Percentiles rank a stretch among this genome's conserved stretches.
These are phyloP conservation scores for Poeciliopsis paucimaculata DNA, from an alignment of 2,797 vertebrate genomes.

Conservation along the genomic window DNA sequence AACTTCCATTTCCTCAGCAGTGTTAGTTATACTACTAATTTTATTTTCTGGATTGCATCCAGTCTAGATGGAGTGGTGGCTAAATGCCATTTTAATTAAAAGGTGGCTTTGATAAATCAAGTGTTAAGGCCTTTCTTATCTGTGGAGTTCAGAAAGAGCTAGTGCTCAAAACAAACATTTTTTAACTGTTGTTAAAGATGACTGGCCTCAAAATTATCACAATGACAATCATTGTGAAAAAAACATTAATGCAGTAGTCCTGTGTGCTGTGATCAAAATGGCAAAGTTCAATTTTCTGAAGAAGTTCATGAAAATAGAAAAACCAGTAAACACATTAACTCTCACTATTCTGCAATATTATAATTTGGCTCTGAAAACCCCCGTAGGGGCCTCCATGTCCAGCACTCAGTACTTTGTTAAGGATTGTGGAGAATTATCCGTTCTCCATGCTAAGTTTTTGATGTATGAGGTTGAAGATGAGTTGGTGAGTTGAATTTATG, in stretches of 20 bases:
- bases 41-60: conserved; percentile 3
- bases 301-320: neutral
- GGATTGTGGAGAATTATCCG: too few species aligned
- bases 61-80: neutral
- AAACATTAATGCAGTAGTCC: neutral
- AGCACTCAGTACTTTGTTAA: too few species aligned
- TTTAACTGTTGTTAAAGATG: neutral
- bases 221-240: neutral
- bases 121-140: neutral
- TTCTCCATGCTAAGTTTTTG: too few species aligned
- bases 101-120: neutral
- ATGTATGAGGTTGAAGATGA: too few species aligned
- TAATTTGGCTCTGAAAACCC: neutral
- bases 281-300: neutral
- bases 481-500: too few species aligned
- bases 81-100: neutral
- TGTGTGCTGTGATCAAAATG: neutral
- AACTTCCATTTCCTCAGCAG: conserved; percentile 26
- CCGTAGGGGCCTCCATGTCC: neutral
- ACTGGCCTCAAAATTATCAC: neutral
- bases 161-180: neutral
- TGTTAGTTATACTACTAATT: conserved; percentile 8
- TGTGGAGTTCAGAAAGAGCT: neutral
- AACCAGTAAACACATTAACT: neutral
- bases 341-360: neutral